Base-by-base conservation (phyloP, 2,888 invertebrate species). In the Hetaerina titia region DNA sequence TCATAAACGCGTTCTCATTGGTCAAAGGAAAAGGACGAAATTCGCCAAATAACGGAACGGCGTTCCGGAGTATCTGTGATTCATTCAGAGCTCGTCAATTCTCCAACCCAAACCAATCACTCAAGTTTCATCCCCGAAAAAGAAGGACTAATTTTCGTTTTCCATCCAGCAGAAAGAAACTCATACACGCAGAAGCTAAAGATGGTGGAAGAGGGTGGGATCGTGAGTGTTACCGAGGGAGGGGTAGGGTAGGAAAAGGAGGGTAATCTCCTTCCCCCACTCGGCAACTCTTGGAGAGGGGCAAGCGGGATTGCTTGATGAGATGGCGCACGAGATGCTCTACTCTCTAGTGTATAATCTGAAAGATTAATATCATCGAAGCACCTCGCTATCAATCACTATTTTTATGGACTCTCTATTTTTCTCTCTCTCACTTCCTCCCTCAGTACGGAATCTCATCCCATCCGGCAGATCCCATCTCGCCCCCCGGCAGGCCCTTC, bases 281-380 rank as follows among this genome's bases (percentile, higher is more conserved):
- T 25, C 81, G 13, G 17, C 11, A 2, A 11, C 81, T 7, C 22
- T 19, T 22, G 81, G n/a, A 69, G 45, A 63, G 45, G 22, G 45
- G 19, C 22, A 64, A 92, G 74, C 56, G 31, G 45, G 22, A 17
- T 92, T 69, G 11, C 69, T 9, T 92, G 69, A 92, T 92, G 92
- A 92, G 92, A 92, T 92, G 11, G 45, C 69, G 64, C 92, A 74
- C 74, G 92, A 74, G 92, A 92, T 74, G 64, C 81, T 81, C 15
- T 25, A 17, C 45, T 45, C 69, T 64, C 81, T 31, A 81, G 81
- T 69, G 69, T 92, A 69, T 81, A 81, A 81, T 92, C 69, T 56
- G 69, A 92, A 92, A 92, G 92, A 92, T 92, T 92, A 92, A 92
- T 92, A 92, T 69, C 92, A 92, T 69, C 92, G 31, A 92, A 74